These are phyloP conservation scores for Cephonodes hylas DNA, from an alignment of 2,888 invertebrate species.

Conservation along the genomic window DNA sequence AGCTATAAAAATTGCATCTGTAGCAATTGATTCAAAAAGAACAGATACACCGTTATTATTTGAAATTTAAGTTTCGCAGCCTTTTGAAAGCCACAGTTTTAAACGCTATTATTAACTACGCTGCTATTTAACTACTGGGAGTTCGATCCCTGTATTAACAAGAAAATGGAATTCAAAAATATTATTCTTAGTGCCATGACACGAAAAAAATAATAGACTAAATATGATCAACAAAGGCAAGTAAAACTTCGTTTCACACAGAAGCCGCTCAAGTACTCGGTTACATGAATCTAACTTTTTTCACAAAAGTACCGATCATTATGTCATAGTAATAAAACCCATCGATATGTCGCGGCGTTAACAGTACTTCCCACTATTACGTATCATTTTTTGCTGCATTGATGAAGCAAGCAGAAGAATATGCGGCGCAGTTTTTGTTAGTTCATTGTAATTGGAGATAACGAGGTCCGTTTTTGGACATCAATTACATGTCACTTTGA, in stretches of 20 bases:
- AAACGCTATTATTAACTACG: too few species aligned
- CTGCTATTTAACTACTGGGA: too few species aligned
- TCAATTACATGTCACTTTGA: neutral
- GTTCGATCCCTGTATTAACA: too few species aligned
- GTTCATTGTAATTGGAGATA: neutral
- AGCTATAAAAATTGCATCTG: neutral
- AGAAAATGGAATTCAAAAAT: too few species aligned
- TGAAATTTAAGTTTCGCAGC: neutral
- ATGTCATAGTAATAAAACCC: neutral
- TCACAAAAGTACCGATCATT: neutral
- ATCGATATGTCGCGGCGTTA: constrained; percentile 4
- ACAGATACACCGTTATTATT: neutral
- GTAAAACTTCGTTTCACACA: too few species aligned
- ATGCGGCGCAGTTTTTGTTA: neutral
- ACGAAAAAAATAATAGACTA: too few species aligned
- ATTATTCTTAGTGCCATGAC: too few species aligned
- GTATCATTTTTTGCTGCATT: constrained; percentile 3
- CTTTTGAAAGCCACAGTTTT: too few species aligned
- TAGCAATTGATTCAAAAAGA: neutral
- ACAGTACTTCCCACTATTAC: constrained; percentile 11
- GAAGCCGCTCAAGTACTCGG: neutral
- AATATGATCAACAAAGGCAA: too few species aligned
- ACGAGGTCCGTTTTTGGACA: constrained; percentile 3
- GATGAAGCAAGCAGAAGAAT: constrained; percentile 5
- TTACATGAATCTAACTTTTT: neutral